Conservation (phyloP, 2,797 vertebrate species). For the Neostethus bicornis region DNA sequence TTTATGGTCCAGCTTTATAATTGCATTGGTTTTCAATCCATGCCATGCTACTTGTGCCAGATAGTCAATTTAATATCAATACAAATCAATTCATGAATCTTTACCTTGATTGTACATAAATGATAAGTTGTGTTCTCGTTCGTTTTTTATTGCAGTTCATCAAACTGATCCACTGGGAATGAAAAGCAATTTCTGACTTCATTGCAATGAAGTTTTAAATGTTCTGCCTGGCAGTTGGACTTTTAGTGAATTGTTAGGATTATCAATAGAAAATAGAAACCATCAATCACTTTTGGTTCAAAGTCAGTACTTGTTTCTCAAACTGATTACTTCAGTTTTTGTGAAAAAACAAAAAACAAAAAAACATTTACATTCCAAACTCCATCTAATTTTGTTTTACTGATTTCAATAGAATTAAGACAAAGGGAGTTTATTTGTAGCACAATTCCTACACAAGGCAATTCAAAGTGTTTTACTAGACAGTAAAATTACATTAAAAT, state of each 20-base stretch:
- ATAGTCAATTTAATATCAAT: constrained; percentile 62
- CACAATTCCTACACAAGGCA: no score
- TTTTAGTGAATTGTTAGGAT: constrained; percentile 49
- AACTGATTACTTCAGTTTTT: constrained; percentile 23
- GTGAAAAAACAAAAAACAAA: constrained; percentile 10
- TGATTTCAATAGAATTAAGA: constrained; percentile 5
- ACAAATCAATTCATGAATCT: constrained; percentile 62
- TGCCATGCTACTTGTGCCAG: constrained; percentile 35
- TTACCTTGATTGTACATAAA: constrained; percentile 41
- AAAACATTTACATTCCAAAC: constrained; percentile 10
- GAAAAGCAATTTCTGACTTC: constrained; percentile 39
- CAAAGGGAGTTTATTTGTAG: no score
- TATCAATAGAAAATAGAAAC: constrained; percentile 46
- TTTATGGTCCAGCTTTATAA: no score
- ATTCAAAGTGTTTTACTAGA: no score
- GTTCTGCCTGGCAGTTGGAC: constrained; percentile 7
- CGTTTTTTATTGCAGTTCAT: constrained; percentile 32
- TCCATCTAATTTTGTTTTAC: constrained; percentile 4
- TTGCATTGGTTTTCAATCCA: constrained; percentile 43
- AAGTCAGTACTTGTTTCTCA: constrained; percentile 37
- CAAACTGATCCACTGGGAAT: constrained; percentile 42
- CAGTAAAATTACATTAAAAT: no score
- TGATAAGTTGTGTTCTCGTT: constrained; percentile 24
- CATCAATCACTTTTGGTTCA: constrained; percentile 49
- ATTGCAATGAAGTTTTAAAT: constrained; percentile 52